Base-by-base conservation (phyloP, 2,888 invertebrate species). In the Dichetophora obliterata region DNA sequence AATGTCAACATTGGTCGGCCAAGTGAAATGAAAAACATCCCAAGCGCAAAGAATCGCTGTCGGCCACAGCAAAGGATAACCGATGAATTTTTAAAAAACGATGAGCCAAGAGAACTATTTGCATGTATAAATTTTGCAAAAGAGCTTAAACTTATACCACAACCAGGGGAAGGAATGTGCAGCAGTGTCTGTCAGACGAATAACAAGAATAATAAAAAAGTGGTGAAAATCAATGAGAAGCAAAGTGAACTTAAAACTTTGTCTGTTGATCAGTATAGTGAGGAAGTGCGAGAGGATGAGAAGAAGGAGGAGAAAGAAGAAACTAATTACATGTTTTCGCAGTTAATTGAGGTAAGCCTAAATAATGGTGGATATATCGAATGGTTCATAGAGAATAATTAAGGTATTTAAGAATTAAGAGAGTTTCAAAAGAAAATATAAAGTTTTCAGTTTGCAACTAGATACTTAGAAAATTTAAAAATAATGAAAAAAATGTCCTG, bases 91-190 rank as follows among this genome's bases (percentile, higher is more conserved):
- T 73, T 87, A 37, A 85, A 87, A 76, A 83, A 84, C 6, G 79
- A 84, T 57, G 87, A 87, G 52, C 89, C 89, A 0, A 84, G 86
- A 2, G 85, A 87, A 50, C 81, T 89, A 8, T 85, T 87, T 82
- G 86, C 88, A 0, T 81, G 81, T 50, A 79, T 85, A 27, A 83
- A 83, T 74, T 85, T 87, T 34, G 86, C 86, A 73, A 87, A 87
- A 80, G 76, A 85, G 50, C 82, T 89, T 4, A 86, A 85, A 78
- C 86, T 89, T 63, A 83, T 81, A 71, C 77, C 74, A 6, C 3
- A 34, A 11, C 48, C 76, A 11, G 48, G 24, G 24, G 65, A 16
- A 16, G 11, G 6, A 48, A 48, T 11, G 22, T 11, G 34, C 31
- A 79, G 71, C 27, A 27, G 57, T 70, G 43, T 54, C 54, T 14